Evolutionary conservation across 2,888 invertebrate species (phyloP), one percentile per base, ranked within the genome.

Genomic region (Drosophila mercatorum): DNA sequence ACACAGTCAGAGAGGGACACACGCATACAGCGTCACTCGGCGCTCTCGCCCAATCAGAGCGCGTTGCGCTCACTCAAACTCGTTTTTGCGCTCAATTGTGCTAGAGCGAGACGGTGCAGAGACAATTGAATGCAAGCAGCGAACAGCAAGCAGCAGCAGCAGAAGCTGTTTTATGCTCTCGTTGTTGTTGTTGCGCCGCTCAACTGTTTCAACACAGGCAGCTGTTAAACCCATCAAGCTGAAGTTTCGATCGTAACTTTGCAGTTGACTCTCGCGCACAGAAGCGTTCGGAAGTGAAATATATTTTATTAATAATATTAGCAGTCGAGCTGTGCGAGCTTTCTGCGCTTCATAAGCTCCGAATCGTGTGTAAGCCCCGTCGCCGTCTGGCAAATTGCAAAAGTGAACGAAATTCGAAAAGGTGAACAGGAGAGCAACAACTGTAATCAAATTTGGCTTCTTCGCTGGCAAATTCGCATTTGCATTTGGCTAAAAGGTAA

Each of bases 281-380:
- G 93, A 93, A 93, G 93, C 93, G 93, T 92, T 93, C 93, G 92
- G 93, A 93, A 93, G 92, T 92, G 93, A 89, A 92, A 92, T 92
- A 92, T 92, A 92, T 92, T 92, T 92, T 92, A 92, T 92, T 92
- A 92, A 92, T 92, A 92, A 92, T 92, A 92, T 92, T 92, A 91
- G 88, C 84, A 73, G 80, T 69, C 62, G 68, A 73, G 72, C 69
- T 63, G 58, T 72, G 56, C 63, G 63, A 55, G 64, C 71, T 68
- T 63, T 68, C 52, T 57, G 31, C 66, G 63, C 60, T 55, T 51
- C 7, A 67, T 40, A 56, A 74, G 60, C 61, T 44, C 51, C 44
- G 58, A 34, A 43, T 38, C 41, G 64, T 62, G 64, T 62, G 62
- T 36, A n/a, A 56, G 41, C 52, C 60, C 72, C 57, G 67, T 67